phyloP scores from a whole-genome alignment of 2,797 vertebrate species.

The Phoebastria nigripes region DNA sequence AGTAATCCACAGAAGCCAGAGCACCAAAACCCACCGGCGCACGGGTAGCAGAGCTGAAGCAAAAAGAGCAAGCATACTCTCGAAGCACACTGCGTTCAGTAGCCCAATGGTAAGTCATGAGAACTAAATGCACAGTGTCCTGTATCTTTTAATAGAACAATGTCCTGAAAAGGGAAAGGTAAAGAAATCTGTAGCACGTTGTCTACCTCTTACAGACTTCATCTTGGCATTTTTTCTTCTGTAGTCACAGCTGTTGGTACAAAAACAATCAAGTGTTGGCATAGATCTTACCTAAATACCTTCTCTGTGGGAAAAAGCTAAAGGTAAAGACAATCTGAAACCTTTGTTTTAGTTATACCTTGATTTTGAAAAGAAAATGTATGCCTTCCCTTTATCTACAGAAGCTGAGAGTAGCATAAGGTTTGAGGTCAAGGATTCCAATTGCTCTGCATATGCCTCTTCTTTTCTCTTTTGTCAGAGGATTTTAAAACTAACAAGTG shows the following conservation, averaged over 20 bases:
- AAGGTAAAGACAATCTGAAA: neutral
- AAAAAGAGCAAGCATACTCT: slow-evolving; percentile 91
- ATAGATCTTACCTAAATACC: neutral
- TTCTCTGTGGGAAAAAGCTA: neutral
- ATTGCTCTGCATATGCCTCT: neutral
- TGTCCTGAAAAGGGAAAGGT: neutral
- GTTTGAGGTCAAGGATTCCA: neutral
- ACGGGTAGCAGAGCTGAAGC: slow-evolving; percentile 90
- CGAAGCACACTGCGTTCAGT: slow-evolving; percentile 95
- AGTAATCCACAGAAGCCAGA: slow-evolving; percentile 84
- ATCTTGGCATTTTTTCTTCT: neutral
- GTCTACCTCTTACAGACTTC: neutral
- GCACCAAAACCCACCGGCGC: slow-evolving; percentile 89
- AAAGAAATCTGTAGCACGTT: neutral
- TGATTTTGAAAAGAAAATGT: neutral
- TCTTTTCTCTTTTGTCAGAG: neutral
- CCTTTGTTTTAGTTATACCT: neutral
- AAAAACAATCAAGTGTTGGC: neutral
- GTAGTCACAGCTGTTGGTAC: neutral
- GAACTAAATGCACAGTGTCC: neutral
- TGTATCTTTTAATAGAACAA: neutral
- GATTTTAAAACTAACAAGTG: neutral
- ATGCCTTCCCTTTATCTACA: neutral
- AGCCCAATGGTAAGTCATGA: slow-evolving; percentile 89
- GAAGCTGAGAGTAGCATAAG: neutral